Conservation (phyloP, 1,140 invertebrate genomes). For the Drosophila subobscura region DNA sequence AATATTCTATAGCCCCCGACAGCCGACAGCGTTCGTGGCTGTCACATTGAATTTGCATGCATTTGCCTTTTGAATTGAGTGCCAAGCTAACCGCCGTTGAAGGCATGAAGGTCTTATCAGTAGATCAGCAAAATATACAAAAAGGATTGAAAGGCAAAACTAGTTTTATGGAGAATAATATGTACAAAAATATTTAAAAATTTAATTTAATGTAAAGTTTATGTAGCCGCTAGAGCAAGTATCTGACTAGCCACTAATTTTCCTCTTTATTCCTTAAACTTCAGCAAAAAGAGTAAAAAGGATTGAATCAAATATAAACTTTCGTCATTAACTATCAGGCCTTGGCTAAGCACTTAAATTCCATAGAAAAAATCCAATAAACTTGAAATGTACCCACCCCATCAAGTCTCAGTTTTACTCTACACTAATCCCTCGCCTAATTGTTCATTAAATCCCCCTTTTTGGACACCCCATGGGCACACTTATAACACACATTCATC, state of each 20-base stretch:
- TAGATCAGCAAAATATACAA: conserved; percentile 13
- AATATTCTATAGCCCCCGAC: conserved; percentile 33
- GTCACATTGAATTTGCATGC: conserved; percentile 60
- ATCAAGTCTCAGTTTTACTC: conserved; percentile 21
- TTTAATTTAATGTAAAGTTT: too few relatives aligned
- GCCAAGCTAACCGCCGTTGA: conserved; percentile 55
- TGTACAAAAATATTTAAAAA: neutral
- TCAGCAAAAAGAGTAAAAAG: too few relatives aligned
- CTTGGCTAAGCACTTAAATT: too few relatives aligned
- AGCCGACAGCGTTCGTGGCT: conserved; percentile 1
- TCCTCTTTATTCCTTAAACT: too few relatives aligned
- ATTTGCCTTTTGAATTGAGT: conserved; percentile 62
- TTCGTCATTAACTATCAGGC: too few relatives aligned
- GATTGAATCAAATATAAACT: conserved; percentile 12
- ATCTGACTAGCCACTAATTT: too few relatives aligned
- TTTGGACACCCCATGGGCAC: conserved; percentile 5
- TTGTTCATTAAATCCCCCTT: conserved; percentile 61
- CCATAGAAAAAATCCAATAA: neutral
- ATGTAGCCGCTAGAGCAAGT: too few relatives aligned
- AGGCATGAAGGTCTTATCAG: conserved; percentile 24
- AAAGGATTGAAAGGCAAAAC: conserved; percentile 1
- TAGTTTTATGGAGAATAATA: conserved; percentile 1
- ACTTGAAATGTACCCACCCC: neutral
- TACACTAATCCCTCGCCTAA: conserved; percentile 57
- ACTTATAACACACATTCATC: conserved; percentile 30